A percentile compares a stretch with the other conserved stretches of the same genome.
Conservation (phyloP, 2,888 invertebrate genomes). For the Eupithecia tripunctaria region DNA sequence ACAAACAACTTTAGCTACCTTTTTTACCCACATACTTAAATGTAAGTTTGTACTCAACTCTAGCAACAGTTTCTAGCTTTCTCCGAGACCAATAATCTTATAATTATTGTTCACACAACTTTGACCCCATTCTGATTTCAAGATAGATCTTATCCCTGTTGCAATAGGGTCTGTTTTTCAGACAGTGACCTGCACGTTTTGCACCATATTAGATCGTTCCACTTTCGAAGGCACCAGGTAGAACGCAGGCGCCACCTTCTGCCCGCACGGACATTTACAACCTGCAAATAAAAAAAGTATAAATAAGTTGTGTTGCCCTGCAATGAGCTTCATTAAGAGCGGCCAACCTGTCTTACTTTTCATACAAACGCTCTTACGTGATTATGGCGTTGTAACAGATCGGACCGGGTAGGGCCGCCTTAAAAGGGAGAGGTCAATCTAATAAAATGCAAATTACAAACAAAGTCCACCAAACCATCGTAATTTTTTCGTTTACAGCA, state of each 20-base stretch:
- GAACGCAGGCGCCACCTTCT: conserved; percentile 95
- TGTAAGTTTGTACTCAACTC: background rate
- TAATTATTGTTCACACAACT: conserved; percentile 6
- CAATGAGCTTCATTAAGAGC: background rate
- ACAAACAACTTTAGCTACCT: background rate
- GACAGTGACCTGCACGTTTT: conserved; percentile 93
- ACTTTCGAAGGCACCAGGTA: conserved; percentile 96
- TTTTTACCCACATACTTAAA: background rate
- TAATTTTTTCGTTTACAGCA: background rate
- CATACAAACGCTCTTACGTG: too few relatives aligned
- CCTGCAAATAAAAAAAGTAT: conserved; percentile 72
- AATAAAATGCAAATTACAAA: background rate
- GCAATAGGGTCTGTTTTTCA: conserved; percentile 62
- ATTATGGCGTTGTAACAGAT: too few relatives aligned
- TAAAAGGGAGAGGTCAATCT: background rate
- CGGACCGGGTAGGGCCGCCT: too few relatives aligned
- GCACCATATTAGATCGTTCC: conserved; percentile 94
- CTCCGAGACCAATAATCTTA: background rate
- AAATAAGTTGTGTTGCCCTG: background rate
- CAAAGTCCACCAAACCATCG: too few relatives aligned
- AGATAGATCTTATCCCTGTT: background rate
- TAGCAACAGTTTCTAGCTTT: background rate
- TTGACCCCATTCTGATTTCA: background rate
- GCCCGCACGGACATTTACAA: conserved; percentile 95
- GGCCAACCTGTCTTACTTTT: too few relatives aligned